Conservation (phyloP, 2,888 invertebrate genomes). For the Apeira syringaria region DNA sequence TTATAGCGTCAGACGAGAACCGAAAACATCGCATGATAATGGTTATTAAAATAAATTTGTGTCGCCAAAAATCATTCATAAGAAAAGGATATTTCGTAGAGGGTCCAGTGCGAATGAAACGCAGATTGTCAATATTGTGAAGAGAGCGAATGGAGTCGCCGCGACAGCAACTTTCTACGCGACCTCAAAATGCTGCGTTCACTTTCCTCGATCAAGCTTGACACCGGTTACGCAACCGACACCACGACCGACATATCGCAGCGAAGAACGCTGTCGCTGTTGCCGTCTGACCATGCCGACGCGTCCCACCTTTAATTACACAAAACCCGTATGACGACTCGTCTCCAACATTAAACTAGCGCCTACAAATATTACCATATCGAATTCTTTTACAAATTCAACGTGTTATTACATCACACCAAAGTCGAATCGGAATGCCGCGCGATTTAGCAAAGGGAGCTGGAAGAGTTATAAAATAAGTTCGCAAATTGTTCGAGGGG, state of each 20-base stretch:
- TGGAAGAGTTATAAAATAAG: constrained; percentile 66
- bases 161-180: constrained; percentile 77
- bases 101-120: constrained; percentile 40
- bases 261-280: constrained; percentile 38
- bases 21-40: constrained; percentile 46
- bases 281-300: constrained; percentile 25
- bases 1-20: constrained; percentile 43
- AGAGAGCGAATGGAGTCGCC: constrained; percentile 48
- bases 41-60: constrained; percentile 32
- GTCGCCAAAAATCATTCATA: constrained; percentile 34
- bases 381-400: constrained; percentile 39
- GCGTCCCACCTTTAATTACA: constrained; percentile 37
- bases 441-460: constrained; percentile 32
- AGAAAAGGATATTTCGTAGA: constrained; percentile 24
- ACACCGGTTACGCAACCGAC: constrained; percentile 79
- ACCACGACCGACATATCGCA: constrained; percentile 71
- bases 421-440: constrained; percentile 30
- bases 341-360: constrained; percentile 37
- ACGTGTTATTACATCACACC: constrained; percentile 51
- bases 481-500: constrained; percentile 75
- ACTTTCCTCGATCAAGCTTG: constrained; percentile 79
- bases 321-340: constrained; percentile 45
- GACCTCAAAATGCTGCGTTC: constrained; percentile 82
- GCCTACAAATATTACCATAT: constrained; percentile 43
- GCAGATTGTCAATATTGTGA: constrained; percentile 37